These are phyloP conservation scores for Xestia xanthographa DNA, from an alignment of 2,888 invertebrate genomes.

Conservation along the genomic window DNA sequence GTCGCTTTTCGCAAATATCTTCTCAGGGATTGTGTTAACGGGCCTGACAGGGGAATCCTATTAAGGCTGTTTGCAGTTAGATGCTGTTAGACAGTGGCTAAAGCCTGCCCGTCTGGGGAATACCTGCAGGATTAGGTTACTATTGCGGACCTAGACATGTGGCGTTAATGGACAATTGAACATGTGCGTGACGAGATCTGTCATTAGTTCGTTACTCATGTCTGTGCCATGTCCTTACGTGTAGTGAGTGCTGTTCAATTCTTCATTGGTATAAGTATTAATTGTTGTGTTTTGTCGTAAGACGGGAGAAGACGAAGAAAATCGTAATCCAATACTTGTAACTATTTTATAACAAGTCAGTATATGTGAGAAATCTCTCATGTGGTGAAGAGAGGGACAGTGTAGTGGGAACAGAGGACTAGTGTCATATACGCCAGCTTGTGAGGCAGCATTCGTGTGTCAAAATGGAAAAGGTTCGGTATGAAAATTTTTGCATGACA, in stretches of 20 bases:
- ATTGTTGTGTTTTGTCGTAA: neutral
- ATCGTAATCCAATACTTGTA: neutral
- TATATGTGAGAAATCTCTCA: neutral
- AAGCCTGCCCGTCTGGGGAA: slow-evolving; percentile 3
- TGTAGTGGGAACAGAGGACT: neutral
- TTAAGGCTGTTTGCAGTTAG: slow-evolving; percentile 29
- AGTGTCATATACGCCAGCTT: neutral
- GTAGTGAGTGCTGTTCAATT: neutral
- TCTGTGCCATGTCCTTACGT: neutral
- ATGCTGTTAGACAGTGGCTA: slow-evolving; percentile 28
- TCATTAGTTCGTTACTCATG: neutral
- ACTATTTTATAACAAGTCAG: neutral
- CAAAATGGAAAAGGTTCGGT: neutral
- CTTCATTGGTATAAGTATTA: neutral
- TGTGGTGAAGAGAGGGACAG: too few relatives aligned
- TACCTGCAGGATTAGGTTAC: slow-evolving; percentile 20
- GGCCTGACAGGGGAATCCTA: slow-evolving; percentile 38
- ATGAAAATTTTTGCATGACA: neutral
- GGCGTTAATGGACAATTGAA: slow-evolving; percentile 14
- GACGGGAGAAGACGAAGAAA: neutral
- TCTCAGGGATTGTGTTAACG: slow-evolving; percentile 33
- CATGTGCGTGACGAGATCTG: neutral
- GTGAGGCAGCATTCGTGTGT: neutral
- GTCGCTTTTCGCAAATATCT: slow-evolving; percentile 12
- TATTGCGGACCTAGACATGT: neutral